Evolutionary conservation across 1,140 invertebrate genomes (phyloP).

Genomic region (Eumeta japonica): DNA sequence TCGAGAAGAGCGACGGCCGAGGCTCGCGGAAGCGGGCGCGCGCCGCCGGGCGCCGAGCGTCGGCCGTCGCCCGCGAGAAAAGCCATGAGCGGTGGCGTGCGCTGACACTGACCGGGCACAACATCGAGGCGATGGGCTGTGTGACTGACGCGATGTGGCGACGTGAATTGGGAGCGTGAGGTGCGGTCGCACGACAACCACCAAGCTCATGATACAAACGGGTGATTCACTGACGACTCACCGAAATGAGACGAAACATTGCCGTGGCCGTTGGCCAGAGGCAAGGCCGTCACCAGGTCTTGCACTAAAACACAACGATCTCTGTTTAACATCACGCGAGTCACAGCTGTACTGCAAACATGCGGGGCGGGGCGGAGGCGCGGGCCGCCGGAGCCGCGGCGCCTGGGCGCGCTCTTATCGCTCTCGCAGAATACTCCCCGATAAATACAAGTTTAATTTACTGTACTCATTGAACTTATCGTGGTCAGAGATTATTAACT

Average conservation of each 20-base stretch:
- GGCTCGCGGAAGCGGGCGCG: too few relatives aligned
- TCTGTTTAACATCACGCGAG: constrained; percentile 49
- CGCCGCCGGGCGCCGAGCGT: too few relatives aligned
- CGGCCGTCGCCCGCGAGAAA: too few relatives aligned
- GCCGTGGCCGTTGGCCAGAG: constrained; percentile 56
- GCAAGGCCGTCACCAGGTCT: constrained; percentile 59
- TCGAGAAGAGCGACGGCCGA: too few relatives aligned
- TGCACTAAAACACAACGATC: constrained; percentile 58
- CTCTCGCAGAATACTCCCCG: not conserved
- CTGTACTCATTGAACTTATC: not conserved
- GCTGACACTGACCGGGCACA: too few relatives aligned
- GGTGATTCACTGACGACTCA: constrained; percentile 51
- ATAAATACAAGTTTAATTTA: not conserved
- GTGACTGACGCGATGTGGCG: too few relatives aligned
- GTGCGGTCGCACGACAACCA: too few relatives aligned
- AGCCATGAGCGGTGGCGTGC: too few relatives aligned
- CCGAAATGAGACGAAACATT: constrained; percentile 55
- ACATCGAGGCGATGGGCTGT: too few relatives aligned
- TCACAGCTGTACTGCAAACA: too few relatives aligned
- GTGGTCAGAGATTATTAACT: not conserved
- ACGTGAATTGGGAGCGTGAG: too few relatives aligned
- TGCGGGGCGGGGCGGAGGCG: not conserved
- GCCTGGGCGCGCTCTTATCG: not conserved
- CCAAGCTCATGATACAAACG: constrained; percentile 46
- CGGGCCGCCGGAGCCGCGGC: not conserved